These are phyloP conservation scores for Neomonachus schauinslandi DNA, from an alignment of 2,113 vertebrate species.

Conservation along the genomic window DNA sequence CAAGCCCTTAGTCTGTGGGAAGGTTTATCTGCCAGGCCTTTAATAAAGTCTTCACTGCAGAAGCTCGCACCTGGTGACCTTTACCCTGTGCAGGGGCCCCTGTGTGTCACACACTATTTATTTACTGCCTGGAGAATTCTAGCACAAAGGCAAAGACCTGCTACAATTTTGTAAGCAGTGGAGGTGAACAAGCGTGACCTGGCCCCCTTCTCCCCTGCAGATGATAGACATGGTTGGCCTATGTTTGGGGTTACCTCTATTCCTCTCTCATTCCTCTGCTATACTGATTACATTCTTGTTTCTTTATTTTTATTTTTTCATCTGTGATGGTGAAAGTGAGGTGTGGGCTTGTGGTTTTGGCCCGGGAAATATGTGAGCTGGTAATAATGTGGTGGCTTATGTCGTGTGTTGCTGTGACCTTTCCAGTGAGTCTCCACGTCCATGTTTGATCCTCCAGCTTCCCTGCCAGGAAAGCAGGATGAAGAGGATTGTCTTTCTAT, in stretches of 20 bases:
- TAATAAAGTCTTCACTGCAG: conserved; percentile 43
- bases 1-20: not conserved
- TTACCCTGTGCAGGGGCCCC: not conserved
- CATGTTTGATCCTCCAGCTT: not conserved
- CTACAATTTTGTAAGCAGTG: not conserved
- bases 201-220: fast-evolving
- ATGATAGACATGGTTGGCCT: not conserved
- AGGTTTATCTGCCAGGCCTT: not conserved
- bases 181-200: not conserved
- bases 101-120: not conserved
- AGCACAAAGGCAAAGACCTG: not conserved
- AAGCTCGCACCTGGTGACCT: not conserved
- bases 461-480: not conserved
- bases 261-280: not conserved
- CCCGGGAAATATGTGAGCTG: fast-evolving
- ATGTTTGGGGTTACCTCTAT: not conserved
- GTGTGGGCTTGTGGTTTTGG: not conserved
- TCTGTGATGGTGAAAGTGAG: not conserved
- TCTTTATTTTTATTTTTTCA: not conserved
- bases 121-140: not conserved
- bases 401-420: not conserved
- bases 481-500: not conserved
- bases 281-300: not conserved
- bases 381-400: not conserved
- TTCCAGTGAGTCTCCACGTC: not conserved